These are phyloP conservation scores for Puffinus mauretanicus DNA, from an alignment of 2,113 vertebrate genomes.

Conservation along the genomic window DNA sequence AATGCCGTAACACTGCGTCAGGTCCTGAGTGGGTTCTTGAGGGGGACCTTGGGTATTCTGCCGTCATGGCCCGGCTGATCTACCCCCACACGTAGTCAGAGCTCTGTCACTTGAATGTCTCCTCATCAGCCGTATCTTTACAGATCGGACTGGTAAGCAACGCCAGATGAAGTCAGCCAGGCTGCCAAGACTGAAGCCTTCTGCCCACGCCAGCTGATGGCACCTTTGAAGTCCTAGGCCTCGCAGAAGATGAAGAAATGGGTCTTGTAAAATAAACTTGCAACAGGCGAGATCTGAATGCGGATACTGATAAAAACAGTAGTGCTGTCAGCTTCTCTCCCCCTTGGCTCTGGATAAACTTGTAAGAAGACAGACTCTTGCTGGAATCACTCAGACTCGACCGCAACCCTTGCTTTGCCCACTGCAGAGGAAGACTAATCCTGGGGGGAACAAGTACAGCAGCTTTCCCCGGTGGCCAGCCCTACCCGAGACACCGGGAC, in stretches of 20 bases:
- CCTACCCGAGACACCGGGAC: neutral
- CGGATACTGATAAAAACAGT: accelerated
- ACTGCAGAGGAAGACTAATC: neutral
- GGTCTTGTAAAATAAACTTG: neutral
- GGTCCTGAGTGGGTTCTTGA: neutral
- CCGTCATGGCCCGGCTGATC: neutral
- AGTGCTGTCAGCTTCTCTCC: neutral
- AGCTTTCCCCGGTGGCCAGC: neutral
- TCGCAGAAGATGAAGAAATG: neutral
- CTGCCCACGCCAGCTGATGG: neutral
- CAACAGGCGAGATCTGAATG: accelerated
- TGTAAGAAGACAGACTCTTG: neutral
- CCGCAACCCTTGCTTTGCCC: neutral
- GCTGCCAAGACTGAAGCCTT: neutral
- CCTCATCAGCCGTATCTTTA: neutral
- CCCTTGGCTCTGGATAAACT: neutral
- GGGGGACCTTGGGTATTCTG: neutral
- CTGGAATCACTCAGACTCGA: neutral
- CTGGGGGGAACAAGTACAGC: too few relatives aligned
- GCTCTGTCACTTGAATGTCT: neutral
- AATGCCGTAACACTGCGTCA: accelerated
- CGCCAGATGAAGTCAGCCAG: neutral
- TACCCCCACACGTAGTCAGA: neutral
- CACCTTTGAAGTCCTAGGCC: neutral
- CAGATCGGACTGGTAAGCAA: neutral